Evolutionary conservation across 2,113 vertebrate species (phyloP).

Genomic region (Trogon melanurus): DNA sequence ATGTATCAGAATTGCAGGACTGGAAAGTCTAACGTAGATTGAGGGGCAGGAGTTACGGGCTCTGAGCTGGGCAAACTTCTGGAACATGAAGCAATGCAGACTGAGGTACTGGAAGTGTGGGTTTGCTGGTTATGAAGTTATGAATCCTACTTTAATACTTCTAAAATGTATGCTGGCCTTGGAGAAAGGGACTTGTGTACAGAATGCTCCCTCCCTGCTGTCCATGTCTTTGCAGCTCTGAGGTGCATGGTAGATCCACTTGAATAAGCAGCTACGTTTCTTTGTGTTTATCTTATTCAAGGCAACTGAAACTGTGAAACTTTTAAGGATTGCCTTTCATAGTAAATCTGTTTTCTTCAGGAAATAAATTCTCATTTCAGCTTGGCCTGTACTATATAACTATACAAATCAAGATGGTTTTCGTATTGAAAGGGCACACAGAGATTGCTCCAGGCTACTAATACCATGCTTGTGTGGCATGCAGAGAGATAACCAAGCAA

Average conservation of each 20-base stretch:
- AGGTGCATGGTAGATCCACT: not conserved
- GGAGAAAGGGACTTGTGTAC: not conserved
- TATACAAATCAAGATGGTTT: constrained; percentile 23
- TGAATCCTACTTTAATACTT: not conserved
- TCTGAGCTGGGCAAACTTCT: not conserved
- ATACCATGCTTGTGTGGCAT: not conserved
- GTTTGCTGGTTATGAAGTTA: not conserved
- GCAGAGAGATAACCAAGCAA: not conserved
- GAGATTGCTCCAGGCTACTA: constrained; percentile 12
- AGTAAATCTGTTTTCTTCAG: constrained; percentile 31
- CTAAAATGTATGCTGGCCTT: not conserved
- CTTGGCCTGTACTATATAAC: not conserved
- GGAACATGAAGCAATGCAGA: not conserved
- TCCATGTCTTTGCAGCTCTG: not conserved
- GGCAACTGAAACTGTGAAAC: not conserved
- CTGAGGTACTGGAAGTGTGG: not conserved
- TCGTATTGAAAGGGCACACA: constrained; percentile 13
- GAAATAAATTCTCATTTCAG: constrained; percentile 43
- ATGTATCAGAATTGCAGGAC: not conserved
- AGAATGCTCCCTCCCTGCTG: not conserved
- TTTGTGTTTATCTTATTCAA: not conserved
- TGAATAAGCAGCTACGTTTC: not conserved
- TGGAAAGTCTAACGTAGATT: too few relatives aligned
- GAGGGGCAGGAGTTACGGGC: not conserved
- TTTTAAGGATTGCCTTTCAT: constrained; percentile 40